Evolutionary conservation across 2,113 vertebrate species (phyloP), one percentile per base, ranked within the genome.

Genomic region (Tringa solitaria): DNA sequence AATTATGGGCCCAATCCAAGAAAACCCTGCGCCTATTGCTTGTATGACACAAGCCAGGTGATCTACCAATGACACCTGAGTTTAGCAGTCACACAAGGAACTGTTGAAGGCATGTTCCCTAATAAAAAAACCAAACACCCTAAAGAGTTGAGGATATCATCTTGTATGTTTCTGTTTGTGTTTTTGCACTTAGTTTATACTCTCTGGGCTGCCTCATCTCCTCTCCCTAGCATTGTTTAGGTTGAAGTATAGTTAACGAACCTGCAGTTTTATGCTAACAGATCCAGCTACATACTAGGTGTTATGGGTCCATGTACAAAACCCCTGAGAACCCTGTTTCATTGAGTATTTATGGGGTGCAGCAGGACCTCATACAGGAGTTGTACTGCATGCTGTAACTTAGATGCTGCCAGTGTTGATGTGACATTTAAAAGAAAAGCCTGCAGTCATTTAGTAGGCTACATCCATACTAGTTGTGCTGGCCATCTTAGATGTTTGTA

Each of bases 241-340:
- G 24, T 12, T 67, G 74, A 45, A 61, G 21, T 48, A 17, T 20
- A 50, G 35, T 53, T 80, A 32, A 39, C 15, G 59, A 77, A 67
- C 14, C 41, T 57, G 45, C 10, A 32, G 37, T 61, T 89, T 67
- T 84, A 51, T 32, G 20, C 51, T n/a, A 24, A 53, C 3, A 10
- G 14, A 17, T 16, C 50, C 32, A 35, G 15, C 56, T 51, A 6
- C 32, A 6, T 59, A 14, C 0, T 0, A 14, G 43, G 27, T n/a
- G 33, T 79, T 43, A 43, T 2, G 8, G 14, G 21, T 63, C n/a
- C 9, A 2, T 9, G 11, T 57, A 15, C 7, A 65, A n/a, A 35
- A 37, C 4, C 23, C 32, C 9, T 0, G 20, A 74, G 63, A 86
- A 64, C 6, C 8, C 5, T 3, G 6, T 87, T 87, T 61, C 19